Evolutionary conservation across 2,888 invertebrate species (phyloP), one percentile per base, ranked within the genome.

Genomic region (Heteromurus nitidus): DNA sequence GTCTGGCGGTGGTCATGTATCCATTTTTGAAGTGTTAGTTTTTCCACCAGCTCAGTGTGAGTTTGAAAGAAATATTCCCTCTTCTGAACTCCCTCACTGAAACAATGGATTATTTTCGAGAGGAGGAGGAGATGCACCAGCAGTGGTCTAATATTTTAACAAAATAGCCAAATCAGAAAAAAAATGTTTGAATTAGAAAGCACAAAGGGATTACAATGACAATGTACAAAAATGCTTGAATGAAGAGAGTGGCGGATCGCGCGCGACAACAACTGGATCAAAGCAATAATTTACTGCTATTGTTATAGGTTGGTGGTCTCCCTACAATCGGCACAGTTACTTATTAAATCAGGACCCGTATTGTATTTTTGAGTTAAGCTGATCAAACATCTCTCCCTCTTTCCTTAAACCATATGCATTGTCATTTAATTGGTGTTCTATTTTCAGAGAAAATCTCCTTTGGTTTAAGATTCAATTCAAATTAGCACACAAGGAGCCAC

Each of bases 61-160:
- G 50, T 31, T 74, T 28, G 28, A 31, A 30, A 26, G 24, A 64
- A 64, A n/a, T n/a, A 64, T 74, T 74, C 70, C 70, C 55, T n/a
- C n/a, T n/a, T n/a, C n/a, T 58, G 55, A 70, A 70, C 30, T 70
- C 24, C 24, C 24, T 70, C 53, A 28, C n/a, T 50, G 30, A 69
- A 69, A 73, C 73, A 73, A 73, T 73, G 28, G 73, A 13, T 64
- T n/a, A n/a, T n/a, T n/a, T 64, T 74, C 20, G 62, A n/a, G n/a
- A n/a, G n/a, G n/a, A n/a, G n/a, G 74, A 64, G 73, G 73, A 58
- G 70, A 58, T 70, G 28, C 50, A 24, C 3, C 28, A 60, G n/a
- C 30, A 62, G 55, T 22, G 18, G 20, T 55, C 16, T 20, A 5
- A 22, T 20, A 5, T 3, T 30, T 53, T 31, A 9, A 24, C 30